These are phyloP conservation scores for Pangasius larnaudii DNA, from an alignment of 2,797 vertebrate genomes.

Conservation along the genomic window DNA sequence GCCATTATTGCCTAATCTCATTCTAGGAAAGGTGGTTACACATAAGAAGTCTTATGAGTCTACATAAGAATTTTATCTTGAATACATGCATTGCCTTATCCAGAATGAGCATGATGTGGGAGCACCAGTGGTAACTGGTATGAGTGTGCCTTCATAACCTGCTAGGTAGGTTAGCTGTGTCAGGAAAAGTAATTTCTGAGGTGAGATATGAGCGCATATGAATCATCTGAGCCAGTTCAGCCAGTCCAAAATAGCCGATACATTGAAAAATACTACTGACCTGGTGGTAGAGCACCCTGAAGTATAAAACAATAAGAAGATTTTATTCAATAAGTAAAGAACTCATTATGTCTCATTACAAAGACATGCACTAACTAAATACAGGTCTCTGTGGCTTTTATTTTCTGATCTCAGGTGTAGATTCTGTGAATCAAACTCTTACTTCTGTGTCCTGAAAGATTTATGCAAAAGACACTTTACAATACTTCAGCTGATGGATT, in stretches of 20 bases:
- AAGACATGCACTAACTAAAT: background rate
- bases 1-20: no score
- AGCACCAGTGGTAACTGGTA: background rate
- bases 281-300: background rate
- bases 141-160: background rate
- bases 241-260: background rate
- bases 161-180: background rate
- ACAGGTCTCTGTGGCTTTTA: background rate
- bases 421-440: background rate
- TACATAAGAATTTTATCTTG: background rate
- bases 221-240: background rate
- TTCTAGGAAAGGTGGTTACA: no score
- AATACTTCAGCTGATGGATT: conserved; percentile 43
- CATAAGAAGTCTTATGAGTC: no score
- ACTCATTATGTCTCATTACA: background rate
- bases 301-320: background rate
- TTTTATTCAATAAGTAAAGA: background rate
- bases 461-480: background rate
- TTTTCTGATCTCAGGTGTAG: background rate
- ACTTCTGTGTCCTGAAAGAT: background rate
- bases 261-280: background rate
- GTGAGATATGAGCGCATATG: background rate
- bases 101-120: background rate
- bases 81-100: background rate
- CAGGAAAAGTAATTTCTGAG: background rate